phyloP scores from a whole-genome alignment of 1,140 invertebrate species.

The Acromyrmex echinatior region DNA sequence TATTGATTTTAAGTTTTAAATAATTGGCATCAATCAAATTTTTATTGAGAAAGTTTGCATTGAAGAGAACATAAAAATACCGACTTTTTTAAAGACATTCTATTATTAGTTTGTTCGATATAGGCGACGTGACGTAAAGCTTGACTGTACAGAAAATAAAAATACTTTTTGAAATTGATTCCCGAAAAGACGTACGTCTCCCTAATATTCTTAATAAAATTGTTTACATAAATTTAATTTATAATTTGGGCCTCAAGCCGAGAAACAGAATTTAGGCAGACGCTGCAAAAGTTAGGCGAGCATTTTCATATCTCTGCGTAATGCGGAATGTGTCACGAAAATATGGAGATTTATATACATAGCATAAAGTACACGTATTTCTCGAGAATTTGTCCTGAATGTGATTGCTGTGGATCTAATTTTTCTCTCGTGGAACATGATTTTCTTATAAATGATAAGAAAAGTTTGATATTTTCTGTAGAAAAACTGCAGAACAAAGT shows the following conservation, averaged over 20 bases:
- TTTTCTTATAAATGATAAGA: background rate
- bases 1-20: conserved; percentile 23
- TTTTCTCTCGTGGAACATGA: conserved; percentile 4
- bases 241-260: background rate
- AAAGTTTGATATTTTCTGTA: background rate
- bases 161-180: background rate
- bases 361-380: background rate
- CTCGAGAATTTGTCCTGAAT: background rate
- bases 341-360: conserved; percentile 46
- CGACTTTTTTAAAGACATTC: background rate
- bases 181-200: background rate
- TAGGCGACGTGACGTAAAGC: background rate
- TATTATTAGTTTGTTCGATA: background rate
- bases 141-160: background rate
- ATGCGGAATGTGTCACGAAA: conserved; percentile 20
- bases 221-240: background rate
- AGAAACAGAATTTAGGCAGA: conserved; percentile 11
- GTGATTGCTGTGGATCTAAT: conserved; percentile 8
- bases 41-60: background rate
- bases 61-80: background rate
- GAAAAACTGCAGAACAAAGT: background rate
- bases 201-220: conserved; percentile 11
- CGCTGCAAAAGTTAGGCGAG: conserved; percentile 8
- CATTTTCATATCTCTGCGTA: conserved; percentile 25
- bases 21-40: background rate